Percentiles rank a stretch among this genome's conserved stretches.
Conservation (phyloP, 1,140 invertebrate genomes). For the Achatina immaculata region DNA sequence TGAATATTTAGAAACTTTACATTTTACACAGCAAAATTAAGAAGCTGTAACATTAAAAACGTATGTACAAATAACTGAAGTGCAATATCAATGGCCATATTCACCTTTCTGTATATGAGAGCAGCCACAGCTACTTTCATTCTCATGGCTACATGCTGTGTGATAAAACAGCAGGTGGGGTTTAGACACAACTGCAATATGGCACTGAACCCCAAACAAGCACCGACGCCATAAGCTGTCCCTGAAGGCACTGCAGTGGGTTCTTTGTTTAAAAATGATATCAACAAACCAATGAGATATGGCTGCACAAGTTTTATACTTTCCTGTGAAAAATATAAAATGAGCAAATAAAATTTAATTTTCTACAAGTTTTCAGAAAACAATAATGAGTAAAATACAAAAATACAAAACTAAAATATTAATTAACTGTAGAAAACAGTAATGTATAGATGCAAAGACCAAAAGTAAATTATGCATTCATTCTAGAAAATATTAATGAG, state of each 20-base stretch:
- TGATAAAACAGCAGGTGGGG: slow-evolving; percentile 39
- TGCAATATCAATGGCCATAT: background rate
- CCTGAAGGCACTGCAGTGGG: background rate
- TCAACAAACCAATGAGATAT: slow-evolving; percentile 36
- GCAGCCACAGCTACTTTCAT: slow-evolving; percentile 46
- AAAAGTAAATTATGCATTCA: too few species aligned
- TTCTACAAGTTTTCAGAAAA: too few species aligned
- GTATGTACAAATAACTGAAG: background rate
- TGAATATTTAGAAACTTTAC: too few species aligned
- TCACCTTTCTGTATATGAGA: slow-evolving; percentile 43
- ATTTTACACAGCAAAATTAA: too few species aligned
- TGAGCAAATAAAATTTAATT: too few species aligned
- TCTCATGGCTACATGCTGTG: slow-evolving; percentile 42
- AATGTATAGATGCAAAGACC: too few species aligned
- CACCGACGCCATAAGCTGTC: slow-evolving; percentile 36
- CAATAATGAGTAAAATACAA: too few species aligned
- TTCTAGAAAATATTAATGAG: too few species aligned
- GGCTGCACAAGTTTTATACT: slow-evolving; percentile 37
- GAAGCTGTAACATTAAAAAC: too few species aligned
- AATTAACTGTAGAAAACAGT: too few species aligned
- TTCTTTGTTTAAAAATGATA: slow-evolving; percentile 35
- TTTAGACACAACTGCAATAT: slow-evolving; percentile 36
- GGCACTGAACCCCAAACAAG: slow-evolving; percentile 23
- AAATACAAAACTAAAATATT: background rate
- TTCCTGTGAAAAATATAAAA: slow-evolving; percentile 38